Percentiles rank a stretch among this genome's conserved stretches.
Conservation (phyloP, 1,140 invertebrate species). For the Galendromus occidentalis region DNA sequence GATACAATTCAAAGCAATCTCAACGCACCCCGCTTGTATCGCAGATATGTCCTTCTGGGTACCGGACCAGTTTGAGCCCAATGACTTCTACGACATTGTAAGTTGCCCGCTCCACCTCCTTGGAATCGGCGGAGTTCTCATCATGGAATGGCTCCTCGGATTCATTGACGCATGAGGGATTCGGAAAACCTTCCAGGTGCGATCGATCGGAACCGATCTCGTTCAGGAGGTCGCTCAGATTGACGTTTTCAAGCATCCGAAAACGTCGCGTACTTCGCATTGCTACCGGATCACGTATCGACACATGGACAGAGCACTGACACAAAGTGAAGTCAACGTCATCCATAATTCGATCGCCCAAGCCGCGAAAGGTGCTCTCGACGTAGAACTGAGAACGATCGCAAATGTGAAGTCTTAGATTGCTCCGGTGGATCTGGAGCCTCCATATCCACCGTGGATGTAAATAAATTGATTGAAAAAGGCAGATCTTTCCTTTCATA, state of each 20-base stretch:
- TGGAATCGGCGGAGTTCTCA: too few species aligned
- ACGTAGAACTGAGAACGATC: slow-evolving; percentile 45
- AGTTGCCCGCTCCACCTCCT: neutral
- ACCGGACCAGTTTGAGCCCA: slow-evolving; percentile 46
- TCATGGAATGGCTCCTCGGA: too few species aligned
- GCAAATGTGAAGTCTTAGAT: too few species aligned
- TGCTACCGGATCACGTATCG: slow-evolving; percentile 85
- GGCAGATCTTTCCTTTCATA: too few species aligned
- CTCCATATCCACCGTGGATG: too few species aligned
- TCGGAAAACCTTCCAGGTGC: slow-evolving; percentile 30
- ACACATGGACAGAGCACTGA: slow-evolving; percentile 71
- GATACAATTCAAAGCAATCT: slow-evolving; percentile 49
- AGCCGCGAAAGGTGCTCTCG: slow-evolving; percentile 37
- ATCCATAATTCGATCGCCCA: slow-evolving; percentile 58
- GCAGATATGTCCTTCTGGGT: slow-evolving; percentile 97
- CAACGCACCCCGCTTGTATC: slow-evolving; percentile 62
- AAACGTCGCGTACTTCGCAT: slow-evolving; percentile 57
- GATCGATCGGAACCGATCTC: slow-evolving; percentile 62
- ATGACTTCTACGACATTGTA: slow-evolving; percentile 79
- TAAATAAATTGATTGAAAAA: too few species aligned
- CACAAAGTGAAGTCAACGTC: slow-evolving; percentile 62
- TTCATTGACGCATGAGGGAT: too few species aligned
- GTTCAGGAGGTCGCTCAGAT: slow-evolving; percentile 75
- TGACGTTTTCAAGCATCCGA: slow-evolving; percentile 71
- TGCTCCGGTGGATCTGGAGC: too few species aligned